Conservation (phyloP, 1,140 invertebrate genomes). For the Nymphalis io region DNA sequence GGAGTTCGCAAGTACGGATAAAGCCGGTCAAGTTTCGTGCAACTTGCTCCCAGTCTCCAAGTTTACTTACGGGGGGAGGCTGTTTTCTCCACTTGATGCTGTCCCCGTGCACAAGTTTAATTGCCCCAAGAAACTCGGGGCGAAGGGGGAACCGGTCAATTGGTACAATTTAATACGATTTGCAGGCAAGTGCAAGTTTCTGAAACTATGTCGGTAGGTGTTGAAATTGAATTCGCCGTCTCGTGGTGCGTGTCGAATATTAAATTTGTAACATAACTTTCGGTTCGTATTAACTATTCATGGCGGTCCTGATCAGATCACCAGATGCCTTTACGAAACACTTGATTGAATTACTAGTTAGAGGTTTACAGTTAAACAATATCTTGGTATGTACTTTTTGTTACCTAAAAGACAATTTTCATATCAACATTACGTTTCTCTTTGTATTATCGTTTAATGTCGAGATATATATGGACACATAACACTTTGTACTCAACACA, state of each 20-base stretch:
- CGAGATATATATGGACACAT: too few relatives aligned
- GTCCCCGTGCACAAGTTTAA: slow-evolving; percentile 57
- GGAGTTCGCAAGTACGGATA: slow-evolving; percentile 40
- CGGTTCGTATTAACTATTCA: neutral
- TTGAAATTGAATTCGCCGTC: slow-evolving; percentile 18
- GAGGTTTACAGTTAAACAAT: too few relatives aligned
- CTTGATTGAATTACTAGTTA: too few relatives aligned
- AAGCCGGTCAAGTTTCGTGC: slow-evolving; percentile 42
- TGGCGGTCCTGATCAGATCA: too few relatives aligned
- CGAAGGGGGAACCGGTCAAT: slow-evolving; percentile 50
- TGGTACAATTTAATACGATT: slow-evolving; percentile 63
- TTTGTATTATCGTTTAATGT: too few relatives aligned
- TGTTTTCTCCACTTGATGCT: slow-evolving; percentile 27
- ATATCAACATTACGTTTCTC: too few relatives aligned
- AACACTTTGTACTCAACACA: too few relatives aligned
- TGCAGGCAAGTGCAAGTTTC: slow-evolving; percentile 44
- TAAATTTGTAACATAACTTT: neutral
- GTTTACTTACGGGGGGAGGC: slow-evolving; percentile 27
- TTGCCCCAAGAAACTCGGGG: slow-evolving; percentile 55
- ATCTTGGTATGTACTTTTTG: too few relatives aligned
- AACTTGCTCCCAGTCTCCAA: slow-evolving; percentile 37
- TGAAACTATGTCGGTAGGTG: slow-evolving; percentile 22
- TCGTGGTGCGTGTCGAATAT: neutral
- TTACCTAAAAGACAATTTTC: too few relatives aligned
- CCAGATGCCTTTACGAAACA: too few relatives aligned